Conservation (phyloP, 2,797 vertebrate genomes). For the Thalassophryne amazonica region DNA sequence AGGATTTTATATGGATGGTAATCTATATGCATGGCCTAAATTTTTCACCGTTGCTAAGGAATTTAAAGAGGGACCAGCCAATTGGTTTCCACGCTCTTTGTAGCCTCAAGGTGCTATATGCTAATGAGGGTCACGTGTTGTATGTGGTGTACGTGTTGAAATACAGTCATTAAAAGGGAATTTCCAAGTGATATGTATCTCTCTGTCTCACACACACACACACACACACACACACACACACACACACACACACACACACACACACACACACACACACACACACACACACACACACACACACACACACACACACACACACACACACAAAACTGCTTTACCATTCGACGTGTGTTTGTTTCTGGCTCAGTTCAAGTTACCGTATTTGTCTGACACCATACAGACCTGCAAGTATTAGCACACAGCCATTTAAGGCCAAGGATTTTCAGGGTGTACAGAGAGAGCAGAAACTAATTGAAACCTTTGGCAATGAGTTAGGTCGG, state of each 20-base stretch:
- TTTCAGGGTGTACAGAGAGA: not conserved
- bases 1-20: slow-evolving; percentile 50
- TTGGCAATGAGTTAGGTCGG: not conserved
- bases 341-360: slow-evolving; percentile 18
- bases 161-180: slow-evolving; percentile 51
- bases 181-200: slow-evolving; percentile 48
- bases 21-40: slow-evolving; percentile 69
- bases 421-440: slow-evolving; percentile 40
- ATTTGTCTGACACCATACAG: slow-evolving; percentile 4
- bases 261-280: no score
- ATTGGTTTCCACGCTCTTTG: slow-evolving; percentile 44
- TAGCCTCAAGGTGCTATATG: slow-evolving; percentile 61
- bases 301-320: no score
- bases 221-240: no score
- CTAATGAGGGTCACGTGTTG: slow-evolving; percentile 67
- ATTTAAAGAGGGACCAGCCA: slow-evolving; percentile 47
- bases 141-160: no score
- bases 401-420: slow-evolving; percentile 26
- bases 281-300: no score
- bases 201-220: no score
- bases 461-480: slow-evolving; percentile 20
- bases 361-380: slow-evolving; percentile 3
- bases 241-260: no score
- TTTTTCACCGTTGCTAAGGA: slow-evolving; percentile 59
- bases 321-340: slow-evolving; percentile 6